phyloP scores from a whole-genome alignment of 2,888 invertebrate species.

The Leptopilina syphax region DNA sequence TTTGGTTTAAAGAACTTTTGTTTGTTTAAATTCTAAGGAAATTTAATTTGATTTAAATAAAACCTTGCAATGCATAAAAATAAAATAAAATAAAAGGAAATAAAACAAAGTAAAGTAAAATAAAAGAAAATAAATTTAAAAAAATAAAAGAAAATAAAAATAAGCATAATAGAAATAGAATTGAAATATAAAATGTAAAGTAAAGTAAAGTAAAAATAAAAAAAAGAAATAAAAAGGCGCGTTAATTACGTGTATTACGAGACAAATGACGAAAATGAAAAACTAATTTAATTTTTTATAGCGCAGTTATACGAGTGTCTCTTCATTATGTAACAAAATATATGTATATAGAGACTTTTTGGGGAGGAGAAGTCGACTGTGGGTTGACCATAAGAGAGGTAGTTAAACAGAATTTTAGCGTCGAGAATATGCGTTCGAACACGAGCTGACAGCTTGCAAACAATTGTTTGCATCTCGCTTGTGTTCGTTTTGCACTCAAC shows the following conservation, averaged over 20 bases:
- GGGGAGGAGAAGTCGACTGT: background rate
- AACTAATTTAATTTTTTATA: background rate
- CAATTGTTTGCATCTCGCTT: conserved; percentile 13
- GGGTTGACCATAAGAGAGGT: conserved; percentile 14
- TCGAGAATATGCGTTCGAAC: conserved; percentile 31
- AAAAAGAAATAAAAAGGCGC: background rate
- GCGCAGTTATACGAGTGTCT: background rate
- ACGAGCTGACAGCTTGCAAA: conserved; percentile 22
- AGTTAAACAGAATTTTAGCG: conserved; percentile 29
- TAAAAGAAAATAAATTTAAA: too few species aligned
- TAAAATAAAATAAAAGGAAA: too few species aligned
- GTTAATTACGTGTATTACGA: background rate
- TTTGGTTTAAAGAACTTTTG: too few species aligned
- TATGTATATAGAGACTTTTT: background rate
- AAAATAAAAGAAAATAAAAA: too few species aligned
- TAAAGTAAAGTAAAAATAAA: too few species aligned
- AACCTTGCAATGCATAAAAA: too few species aligned
- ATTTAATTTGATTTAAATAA: too few species aligned
- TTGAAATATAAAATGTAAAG: too few species aligned
- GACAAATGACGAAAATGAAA: background rate
- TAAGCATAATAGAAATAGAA: too few species aligned
- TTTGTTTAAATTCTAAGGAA: too few species aligned
- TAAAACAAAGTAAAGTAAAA: too few species aligned
- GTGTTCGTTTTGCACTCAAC: conserved; percentile 15
- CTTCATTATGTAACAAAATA: background rate